Percentiles rank a stretch among this genome's conserved stretches.
These are phyloP conservation scores for Drosophila subquinaria DNA, from an alignment of 2,888 invertebrate genomes.

Conservation along the genomic window DNA sequence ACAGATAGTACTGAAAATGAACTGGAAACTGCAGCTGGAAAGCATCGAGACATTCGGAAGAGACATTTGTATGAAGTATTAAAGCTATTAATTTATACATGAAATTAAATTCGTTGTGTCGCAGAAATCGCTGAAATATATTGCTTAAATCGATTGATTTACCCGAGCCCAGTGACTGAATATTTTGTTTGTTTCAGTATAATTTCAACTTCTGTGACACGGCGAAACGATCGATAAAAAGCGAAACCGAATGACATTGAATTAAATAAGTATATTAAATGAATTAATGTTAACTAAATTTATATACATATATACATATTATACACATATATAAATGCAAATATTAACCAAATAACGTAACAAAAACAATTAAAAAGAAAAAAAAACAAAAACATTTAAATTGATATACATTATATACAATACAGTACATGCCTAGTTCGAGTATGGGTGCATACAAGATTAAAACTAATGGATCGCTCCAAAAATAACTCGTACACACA, in stretches of 20 bases:
- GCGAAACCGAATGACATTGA: slow-evolving; percentile 41
- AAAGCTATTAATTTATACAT: slow-evolving; percentile 48
- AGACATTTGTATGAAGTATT: slow-evolving; percentile 55
- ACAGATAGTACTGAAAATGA: slow-evolving; percentile 15
- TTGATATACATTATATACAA: slow-evolving; percentile 43
- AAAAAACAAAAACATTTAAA: slow-evolving; percentile 31
- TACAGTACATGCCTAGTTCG: slow-evolving; percentile 39
- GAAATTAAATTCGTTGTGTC: slow-evolving; percentile 28
- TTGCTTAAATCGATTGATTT: slow-evolving; percentile 2
- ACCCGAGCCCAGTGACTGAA: slow-evolving; percentile 29
- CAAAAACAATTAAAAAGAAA: slow-evolving; percentile 6
- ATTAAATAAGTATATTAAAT: slow-evolving; percentile 53
- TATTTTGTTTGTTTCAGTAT: slow-evolving; percentile 15
- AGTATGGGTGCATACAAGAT: slow-evolving; percentile 9
- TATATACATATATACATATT: slow-evolving; percentile 73
- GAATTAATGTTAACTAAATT: slow-evolving; percentile 78
- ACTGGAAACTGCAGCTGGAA: slow-evolving; percentile 35
- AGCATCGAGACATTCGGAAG: slow-evolving; percentile 19
- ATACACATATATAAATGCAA: slow-evolving; percentile 45
- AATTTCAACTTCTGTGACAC: slow-evolving; percentile 31
- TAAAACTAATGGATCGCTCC: slow-evolving; percentile 17
- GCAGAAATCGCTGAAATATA: slow-evolving; percentile 12
- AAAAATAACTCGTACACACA: slow-evolving; percentile 17
- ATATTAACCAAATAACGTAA: slow-evolving; percentile 50
- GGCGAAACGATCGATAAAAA: slow-evolving; percentile 16